phyloP scores from a whole-genome alignment of 2,113 vertebrate species.

The Misgurnus anguillicaudatus region DNA sequence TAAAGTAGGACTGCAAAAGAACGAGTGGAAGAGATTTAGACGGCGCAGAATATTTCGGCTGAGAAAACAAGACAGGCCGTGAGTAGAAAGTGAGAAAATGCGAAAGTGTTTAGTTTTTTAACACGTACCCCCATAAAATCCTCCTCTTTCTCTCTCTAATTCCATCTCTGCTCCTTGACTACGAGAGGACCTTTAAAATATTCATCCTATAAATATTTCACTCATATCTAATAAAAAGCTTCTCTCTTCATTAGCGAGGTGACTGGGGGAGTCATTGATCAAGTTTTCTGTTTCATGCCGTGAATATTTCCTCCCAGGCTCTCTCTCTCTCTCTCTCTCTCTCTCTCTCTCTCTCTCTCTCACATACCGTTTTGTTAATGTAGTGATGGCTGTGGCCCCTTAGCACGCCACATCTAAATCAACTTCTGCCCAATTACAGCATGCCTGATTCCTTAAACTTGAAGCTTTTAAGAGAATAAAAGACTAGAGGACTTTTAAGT shows the following conservation, averaged over 20 bases:
- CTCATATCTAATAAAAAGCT: slow-evolving; percentile 76
- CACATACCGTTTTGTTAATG: slow-evolving; percentile 37
- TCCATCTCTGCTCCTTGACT: slow-evolving; percentile 31
- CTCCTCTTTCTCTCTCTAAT: slow-evolving; percentile 23
- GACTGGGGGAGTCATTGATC: slow-evolving; percentile 74
- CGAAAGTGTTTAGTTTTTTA: slow-evolving; percentile 16
- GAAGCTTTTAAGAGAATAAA: slow-evolving; percentile 29
- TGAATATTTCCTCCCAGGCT: slow-evolving; percentile 55
- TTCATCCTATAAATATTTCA: slow-evolving; percentile 82
- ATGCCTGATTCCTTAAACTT: slow-evolving; percentile 41
- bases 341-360: slow-evolving; percentile 7
- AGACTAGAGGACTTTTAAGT: not conserved
- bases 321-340: slow-evolving; percentile 40
- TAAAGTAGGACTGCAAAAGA: not conserved
- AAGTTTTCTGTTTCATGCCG: slow-evolving; percentile 73
- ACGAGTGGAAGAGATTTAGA: not conserved
- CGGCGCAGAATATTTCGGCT: not conserved
- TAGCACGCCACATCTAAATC: not conserved
- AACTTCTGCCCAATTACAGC: slow-evolving; percentile 36
- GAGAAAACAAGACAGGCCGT: slow-evolving; percentile 7
- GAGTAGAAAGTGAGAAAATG: slow-evolving; percentile 40
- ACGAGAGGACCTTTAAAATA: slow-evolving; percentile 72
- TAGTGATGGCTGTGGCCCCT: slow-evolving; percentile 10
- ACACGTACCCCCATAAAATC: not conserved
- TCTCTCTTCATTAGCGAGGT: slow-evolving; percentile 76